Evolutionary conservation across 2,797 vertebrate genomes (phyloP).

Genomic region (Danio aesculapii): DNA sequence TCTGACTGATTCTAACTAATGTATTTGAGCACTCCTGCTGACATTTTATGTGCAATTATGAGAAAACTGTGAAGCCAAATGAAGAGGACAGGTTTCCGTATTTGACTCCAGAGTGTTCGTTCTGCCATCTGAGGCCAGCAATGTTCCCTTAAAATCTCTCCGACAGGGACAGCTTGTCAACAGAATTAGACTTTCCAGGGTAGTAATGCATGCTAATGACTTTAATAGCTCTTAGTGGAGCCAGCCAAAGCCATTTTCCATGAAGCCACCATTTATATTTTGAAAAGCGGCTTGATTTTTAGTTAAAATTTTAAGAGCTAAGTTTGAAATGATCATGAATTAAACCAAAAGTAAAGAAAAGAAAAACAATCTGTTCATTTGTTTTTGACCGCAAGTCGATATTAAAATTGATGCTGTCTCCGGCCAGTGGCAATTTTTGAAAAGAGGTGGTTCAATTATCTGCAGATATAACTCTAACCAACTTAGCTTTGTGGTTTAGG

Average conservation of each 20-base stretch:
- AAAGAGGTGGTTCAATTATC: conserved; percentile 53
- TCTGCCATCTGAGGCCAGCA: conserved; percentile 9
- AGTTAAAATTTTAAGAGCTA: conserved; percentile 19
- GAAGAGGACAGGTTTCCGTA: conserved; percentile 26
- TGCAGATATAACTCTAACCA: conserved; percentile 34
- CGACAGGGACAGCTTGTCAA: conserved; percentile 20
- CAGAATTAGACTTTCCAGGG: conserved; percentile 64
- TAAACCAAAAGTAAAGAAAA: background rate
- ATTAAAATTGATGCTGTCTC: conserved; percentile 46
- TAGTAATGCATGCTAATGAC: conserved; percentile 77
- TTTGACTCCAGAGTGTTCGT: conserved; percentile 7
- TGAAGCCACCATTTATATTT: conserved; percentile 72
- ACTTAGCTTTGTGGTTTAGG: conserved; percentile 59
- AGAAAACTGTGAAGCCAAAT: conserved; percentile 22
- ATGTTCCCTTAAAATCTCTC: conserved; percentile 16
- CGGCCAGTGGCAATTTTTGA: conserved; percentile 52
- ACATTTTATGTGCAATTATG: conserved; percentile 25
- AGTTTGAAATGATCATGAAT: background rate
- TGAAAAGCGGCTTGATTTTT: conserved; percentile 48
- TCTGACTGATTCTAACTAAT: background rate
- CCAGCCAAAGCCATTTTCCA: conserved; percentile 59
- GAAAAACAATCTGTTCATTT: conserved; percentile 46
- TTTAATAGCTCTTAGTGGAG: conserved; percentile 68
- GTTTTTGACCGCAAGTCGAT: conserved; percentile 39
- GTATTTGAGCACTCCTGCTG: conserved; percentile 5